Evolutionary conservation across 2,888 invertebrate species (phyloP), one percentile per base, ranked within the genome.

Genomic region (Drosophila suboccidentalis): DNA sequence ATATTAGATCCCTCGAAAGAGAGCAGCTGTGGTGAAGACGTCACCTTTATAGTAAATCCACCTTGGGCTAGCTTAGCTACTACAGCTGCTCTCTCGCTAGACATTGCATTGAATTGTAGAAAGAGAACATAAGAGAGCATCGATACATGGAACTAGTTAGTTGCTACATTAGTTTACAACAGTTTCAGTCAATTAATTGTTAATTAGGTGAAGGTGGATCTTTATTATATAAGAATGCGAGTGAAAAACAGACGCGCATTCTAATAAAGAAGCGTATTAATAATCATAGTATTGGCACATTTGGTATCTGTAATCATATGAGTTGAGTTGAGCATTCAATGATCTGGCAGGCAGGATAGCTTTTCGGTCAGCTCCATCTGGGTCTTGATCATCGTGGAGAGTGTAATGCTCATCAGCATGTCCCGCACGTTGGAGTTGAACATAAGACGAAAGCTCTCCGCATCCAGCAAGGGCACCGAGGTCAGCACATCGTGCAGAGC

Each of bases 301-400:
- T 44, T 44, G 11, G 43, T 11, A 22, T 22, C 22, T 13, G 1
- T 13, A 13, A 5, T 43, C 8, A 6, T 19, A 10, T 19, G 6
- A 22, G 22, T 13, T 44, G 6, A 4, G 13, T 26, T 44, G 22
- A 3, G 8, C 19, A 13, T 13, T 53, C 47, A 68, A 4, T 64
- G 49, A 32, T 80, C 71, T 3, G 58, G 65, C 69, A 85, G 55
- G 15, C 26, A 61, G 50, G 75, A 71, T 15, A 86, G 5, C 55
- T 83, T 82, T 44, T 87, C 86, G 38, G 64, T 70, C 2, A 86
- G 68, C 62, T 85, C 49, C 62, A 86, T 53, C 58, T 87, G 81
- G 0, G 70, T 70, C 58, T 76, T 73, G 43, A 83, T 57, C 79
- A 86, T 64, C 22, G 59, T 64, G 43, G 79, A 53, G 2, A 86